These are phyloP conservation scores for Champsocephalus esox DNA, from an alignment of 2,797 vertebrate species.

Conservation along the genomic window DNA sequence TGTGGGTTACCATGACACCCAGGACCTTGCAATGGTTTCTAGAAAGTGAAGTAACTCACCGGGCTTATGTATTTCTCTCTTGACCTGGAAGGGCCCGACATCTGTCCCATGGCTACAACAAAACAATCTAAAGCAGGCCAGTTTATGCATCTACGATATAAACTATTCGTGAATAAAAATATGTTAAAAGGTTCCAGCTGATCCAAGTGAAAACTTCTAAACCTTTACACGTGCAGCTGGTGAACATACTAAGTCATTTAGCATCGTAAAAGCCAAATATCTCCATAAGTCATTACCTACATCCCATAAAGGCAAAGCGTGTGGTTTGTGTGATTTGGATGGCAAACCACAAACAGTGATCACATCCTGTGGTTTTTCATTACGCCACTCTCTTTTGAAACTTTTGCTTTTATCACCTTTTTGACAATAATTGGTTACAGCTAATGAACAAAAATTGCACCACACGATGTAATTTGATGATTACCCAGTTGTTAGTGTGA, in stretches of 20 bases:
- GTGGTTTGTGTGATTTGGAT: conserved; percentile 4
- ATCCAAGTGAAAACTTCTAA: neutral
- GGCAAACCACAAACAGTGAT: conserved; percentile 18
- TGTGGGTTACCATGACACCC: neutral
- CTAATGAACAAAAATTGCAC: neutral
- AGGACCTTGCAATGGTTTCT: neutral
- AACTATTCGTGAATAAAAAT: neutral
- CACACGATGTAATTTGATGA: neutral
- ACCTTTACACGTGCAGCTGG: neutral
- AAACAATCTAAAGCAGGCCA: neutral
- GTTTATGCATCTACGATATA: neutral
- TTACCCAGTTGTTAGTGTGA: neutral
- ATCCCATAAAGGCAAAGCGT: conserved; percentile 1
- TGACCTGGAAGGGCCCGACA: neutral
- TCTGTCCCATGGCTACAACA: neutral
- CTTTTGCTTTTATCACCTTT: neutral
- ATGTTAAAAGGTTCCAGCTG: neutral
- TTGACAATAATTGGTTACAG: neutral
- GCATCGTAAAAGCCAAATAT: neutral
- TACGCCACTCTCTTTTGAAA: conserved; percentile 1
- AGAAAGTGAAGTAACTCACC: neutral
- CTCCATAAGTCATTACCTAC: neutral
- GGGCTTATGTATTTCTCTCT: conserved; percentile 1
- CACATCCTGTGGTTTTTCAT: conserved; percentile 14
- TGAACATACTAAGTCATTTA: conserved; percentile 16